Evolutionary conservation across 2,113 vertebrate species (phyloP), one percentile per base, ranked within the genome.

Genomic region (Xerus inauris): DNA sequence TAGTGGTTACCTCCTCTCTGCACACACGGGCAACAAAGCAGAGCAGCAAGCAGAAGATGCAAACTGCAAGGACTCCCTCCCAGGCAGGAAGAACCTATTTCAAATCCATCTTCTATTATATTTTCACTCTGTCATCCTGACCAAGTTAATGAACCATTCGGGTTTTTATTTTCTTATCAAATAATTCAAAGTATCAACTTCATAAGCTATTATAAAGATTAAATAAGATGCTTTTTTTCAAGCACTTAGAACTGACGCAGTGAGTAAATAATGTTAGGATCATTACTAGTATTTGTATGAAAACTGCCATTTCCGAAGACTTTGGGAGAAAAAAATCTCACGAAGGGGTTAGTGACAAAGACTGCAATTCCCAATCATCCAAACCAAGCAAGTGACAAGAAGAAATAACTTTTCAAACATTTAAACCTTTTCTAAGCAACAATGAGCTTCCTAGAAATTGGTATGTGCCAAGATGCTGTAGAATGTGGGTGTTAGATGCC

Each of bases 361-460:
- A 91, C 11, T 79, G 10, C 4, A 79, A 85, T 75, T 93, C 47
- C 49, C 90, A 97, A 40, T 69, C 59, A 89, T 65, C 28, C 35
- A 77, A 80, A 84, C 38, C 49, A 69, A 59, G 35, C 54, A 7
- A 69, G 6, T 38, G 26, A 82, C 81, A 91, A 94, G 20, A 82
- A 62, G 3, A 73, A 59, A 62, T 11, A 67, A 77, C 28, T 89
- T 96, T 82, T n/a, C 59, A 94, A 94, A 73, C 87, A 92, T 38
- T 94, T 88, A 64, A 67, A 82, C 20, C 19, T 83, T 87, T 91
- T 87, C 76, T 72, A 80, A 94, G 73, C 65, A 94, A 69, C 20
- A 65, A 6, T 71, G 30, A 59, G 11, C 11, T 83, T 94, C 64
- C 57, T 47, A 45, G 64, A 94, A 94, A 92, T 57, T 82, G n/a